Conservation (phyloP, 2,113 vertebrate genomes). For the Hydrolagus affinis region DNA sequence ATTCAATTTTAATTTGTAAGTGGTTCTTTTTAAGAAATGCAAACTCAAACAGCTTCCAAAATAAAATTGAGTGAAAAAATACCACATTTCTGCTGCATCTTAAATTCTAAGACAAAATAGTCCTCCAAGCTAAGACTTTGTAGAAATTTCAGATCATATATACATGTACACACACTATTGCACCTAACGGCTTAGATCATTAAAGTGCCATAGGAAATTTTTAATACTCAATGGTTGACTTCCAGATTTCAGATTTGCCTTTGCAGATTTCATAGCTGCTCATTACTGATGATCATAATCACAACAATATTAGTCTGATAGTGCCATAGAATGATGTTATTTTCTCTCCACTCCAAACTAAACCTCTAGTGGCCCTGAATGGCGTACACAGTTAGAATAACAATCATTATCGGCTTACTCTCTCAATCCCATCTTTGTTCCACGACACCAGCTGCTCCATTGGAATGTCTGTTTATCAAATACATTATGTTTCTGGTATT, state of each 20-base stretch:
- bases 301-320: not conserved
- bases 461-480: not conserved
- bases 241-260: too few relatives aligned
- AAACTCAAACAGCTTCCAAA: too few relatives aligned
- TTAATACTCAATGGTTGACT: not conserved
- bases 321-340: not conserved
- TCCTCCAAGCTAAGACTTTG: too few relatives aligned
- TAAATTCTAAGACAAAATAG: too few relatives aligned
- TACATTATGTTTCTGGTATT: constrained; percentile 1
- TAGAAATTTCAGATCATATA: not conserved
- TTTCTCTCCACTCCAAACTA: not conserved
- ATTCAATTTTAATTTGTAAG: too few relatives aligned
- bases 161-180: not conserved
- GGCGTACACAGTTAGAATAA: constrained; percentile 13
- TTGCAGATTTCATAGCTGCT: not conserved
- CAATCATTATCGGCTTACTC: not conserved
- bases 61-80: too few relatives aligned
- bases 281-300: not conserved
- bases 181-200: not conserved
- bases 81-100: too few relatives aligned
- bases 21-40: too few relatives aligned
- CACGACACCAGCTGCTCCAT: constrained; percentile 5
- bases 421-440: constrained; percentile 26
- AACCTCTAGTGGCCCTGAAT: not conserved
- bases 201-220: not conserved